phyloP scores from a whole-genome alignment of 2,797 vertebrate genomes.

The Vespertilio murinus region DNA sequence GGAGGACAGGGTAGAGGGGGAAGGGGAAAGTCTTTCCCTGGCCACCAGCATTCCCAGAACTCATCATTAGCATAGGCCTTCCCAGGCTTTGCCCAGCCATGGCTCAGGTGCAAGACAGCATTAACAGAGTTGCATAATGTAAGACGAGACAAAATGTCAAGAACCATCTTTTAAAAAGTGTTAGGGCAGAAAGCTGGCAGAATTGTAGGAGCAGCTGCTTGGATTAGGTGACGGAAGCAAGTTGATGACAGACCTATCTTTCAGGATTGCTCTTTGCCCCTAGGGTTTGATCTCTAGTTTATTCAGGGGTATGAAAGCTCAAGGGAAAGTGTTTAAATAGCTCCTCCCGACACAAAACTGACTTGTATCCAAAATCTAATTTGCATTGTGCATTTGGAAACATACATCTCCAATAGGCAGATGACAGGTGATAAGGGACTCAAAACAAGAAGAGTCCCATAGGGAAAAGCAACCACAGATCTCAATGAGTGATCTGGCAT shows the following conservation, averaged over 20 bases:
- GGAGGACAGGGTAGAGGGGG: not conserved
- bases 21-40: not conserved
- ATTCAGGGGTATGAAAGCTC: not conserved
- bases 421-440: not conserved
- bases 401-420: not conserved
- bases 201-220: not conserved
- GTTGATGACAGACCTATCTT: not conserved
- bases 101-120: not conserved
- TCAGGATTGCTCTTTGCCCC: not conserved
- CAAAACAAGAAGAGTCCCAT: not conserved
- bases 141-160: slow-evolving; percentile 11
- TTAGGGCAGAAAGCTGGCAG: not conserved
- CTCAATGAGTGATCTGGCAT: not conserved
- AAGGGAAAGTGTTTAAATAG: not conserved
- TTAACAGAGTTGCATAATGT: not conserved
- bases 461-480: not conserved
- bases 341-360: not conserved
- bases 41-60: not conserved
- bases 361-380: slow-evolving; percentile 31
- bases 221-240: not conserved
- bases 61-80: not conserved
- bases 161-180: not conserved
- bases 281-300: not conserved
- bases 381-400: slow-evolving; percentile 41
- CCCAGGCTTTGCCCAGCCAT: not conserved